Evolutionary conservation across 2,797 vertebrate species (phyloP), one percentile per base, ranked within the genome.

Genomic region (Smutsia gigantea): DNA sequence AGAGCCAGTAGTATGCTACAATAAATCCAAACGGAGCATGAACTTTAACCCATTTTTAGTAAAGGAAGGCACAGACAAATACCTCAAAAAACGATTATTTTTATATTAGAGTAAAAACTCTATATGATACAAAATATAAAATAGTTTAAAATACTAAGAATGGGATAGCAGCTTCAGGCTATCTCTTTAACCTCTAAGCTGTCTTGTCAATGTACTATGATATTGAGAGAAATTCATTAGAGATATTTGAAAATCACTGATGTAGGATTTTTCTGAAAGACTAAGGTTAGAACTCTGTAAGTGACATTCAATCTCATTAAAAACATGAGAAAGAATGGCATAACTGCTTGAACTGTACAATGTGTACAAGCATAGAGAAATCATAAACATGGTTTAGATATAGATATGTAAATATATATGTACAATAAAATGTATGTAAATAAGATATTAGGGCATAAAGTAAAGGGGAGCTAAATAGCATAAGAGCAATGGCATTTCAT

Each of bases 71-170:
- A 53, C 2, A 63, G 18, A 82, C 18, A 87, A 55, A 46, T 4
- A 59, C 0, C 19, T 69, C n/a, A 11, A 68, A 57, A n/a, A 91
- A 51, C 31, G 49, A 15, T 68, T 57, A 39, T 29, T 83, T 83
- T 78, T 84, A 53, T 25, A 72, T 64, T 83, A 66, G 42, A 12
- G 34, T 8, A 42, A 86, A 77, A 59, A 14, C 0, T 81, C n/a
- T n/a, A 29, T 18, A 27, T 39, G 68, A n/a, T 66, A 57, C 72
- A 31, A 27, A 69, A 31, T 57, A 59, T 93, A 61, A 34, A n/a
- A 64, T 91, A 69, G 68, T 46, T 59, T 49, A 18, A 69, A 91
- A 66, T 55, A 74, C 4, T 34, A 84, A 82, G 17, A 81, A 59
- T 72, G 5, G 18, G 42, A 75, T 81, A 90, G 11, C 17, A 87